These are phyloP conservation scores for Scortum barcoo DNA, from an alignment of 2,113 vertebrate genomes.

Conservation along the genomic window DNA sequence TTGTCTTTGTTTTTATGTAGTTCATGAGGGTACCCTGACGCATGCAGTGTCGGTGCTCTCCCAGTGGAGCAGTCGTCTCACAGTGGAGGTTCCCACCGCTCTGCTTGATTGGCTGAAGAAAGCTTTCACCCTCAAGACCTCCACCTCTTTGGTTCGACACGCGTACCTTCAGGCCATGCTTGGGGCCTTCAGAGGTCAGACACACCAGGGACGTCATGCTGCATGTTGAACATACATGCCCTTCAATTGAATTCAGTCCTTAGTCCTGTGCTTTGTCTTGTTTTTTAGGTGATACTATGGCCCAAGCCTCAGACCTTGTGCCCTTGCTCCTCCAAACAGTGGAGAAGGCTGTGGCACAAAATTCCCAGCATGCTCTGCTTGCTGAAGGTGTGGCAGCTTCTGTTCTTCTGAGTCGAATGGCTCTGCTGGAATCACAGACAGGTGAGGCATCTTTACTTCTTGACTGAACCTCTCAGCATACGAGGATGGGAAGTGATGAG, in stretches of 20 bases:
- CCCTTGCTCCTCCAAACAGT: constrained; percentile 91
- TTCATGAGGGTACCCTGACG: constrained; percentile 94
- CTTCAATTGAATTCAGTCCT: background rate
- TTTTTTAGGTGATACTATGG: constrained; percentile 89
- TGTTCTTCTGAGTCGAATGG: constrained; percentile 91
- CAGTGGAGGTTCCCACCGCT: constrained; percentile 89
- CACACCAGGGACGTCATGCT: too few species aligned
- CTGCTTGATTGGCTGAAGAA: constrained; percentile 95
- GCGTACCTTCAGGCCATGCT: constrained; percentile 96
- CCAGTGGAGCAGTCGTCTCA: constrained; percentile 93
- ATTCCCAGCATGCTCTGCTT: constrained; percentile 90
- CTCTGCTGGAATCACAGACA: constrained; percentile 87
- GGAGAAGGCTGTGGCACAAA: constrained; percentile 93
- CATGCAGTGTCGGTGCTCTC: constrained; percentile 92
- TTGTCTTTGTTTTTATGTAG: constrained; percentile 74
- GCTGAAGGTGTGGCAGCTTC: constrained; percentile 92
- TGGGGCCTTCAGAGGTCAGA: constrained; percentile 93
- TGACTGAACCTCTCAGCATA: background rate
- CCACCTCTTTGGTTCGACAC: constrained; percentile 92
- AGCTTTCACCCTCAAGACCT: constrained; percentile 94
- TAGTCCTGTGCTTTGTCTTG: background rate
- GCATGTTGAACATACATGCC: accelerated
- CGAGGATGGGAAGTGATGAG: background rate
- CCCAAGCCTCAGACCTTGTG: constrained; percentile 89
- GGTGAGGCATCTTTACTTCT: constrained; percentile 82